Evolutionary conservation across 2,888 invertebrate species (phyloP), one percentile per base, ranked within the genome.

Genomic region (Dynastes tityus): DNA sequence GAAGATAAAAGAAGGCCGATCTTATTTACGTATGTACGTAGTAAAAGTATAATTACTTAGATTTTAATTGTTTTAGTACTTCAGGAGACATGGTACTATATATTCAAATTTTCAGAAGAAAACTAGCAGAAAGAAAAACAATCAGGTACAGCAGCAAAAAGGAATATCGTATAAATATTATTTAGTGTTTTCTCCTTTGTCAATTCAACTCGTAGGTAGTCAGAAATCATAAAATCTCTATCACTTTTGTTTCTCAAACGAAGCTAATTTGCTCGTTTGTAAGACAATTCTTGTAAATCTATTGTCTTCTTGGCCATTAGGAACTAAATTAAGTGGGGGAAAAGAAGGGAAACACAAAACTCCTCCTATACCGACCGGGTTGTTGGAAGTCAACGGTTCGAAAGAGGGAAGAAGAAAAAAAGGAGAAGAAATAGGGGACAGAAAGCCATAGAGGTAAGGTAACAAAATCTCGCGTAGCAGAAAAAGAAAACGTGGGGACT

Each of bases 401-500:
- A 55, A 32, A 55, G 16, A 16, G 9, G 37, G 71, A 37, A 53
- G 55, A 71, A 16, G 27, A 76, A 65, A 27, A 65, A 29, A 32
- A 29, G 65, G 32, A 27, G 8, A 67, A 37, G 45, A 45, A 45
- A 45, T 45, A 45, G 0, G 76, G 9, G 61, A 74, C 27, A 76
- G 53, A 68, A 76, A 63, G 65, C 9, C 53, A 67, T 53, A 68
- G 55, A 32, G 16, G n/a, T 61, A 78, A 71, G 64, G 73, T 71
- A 71, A 64, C 64, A 78, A 65, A 64, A 71, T 73, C 68, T 68
- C 58, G 73, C 22, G 73, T 40, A 73, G 58, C 73, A 73, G 73
- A 58, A 61, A 73, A 73, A 73, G 73, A 73, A 58, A 73, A 61
- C 61, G 73, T 40, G 45, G 63, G 58, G 73, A 79, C 71, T 79